phyloP scores from a whole-genome alignment of 2,113 vertebrate species.

The Tetrax tetrax region DNA sequence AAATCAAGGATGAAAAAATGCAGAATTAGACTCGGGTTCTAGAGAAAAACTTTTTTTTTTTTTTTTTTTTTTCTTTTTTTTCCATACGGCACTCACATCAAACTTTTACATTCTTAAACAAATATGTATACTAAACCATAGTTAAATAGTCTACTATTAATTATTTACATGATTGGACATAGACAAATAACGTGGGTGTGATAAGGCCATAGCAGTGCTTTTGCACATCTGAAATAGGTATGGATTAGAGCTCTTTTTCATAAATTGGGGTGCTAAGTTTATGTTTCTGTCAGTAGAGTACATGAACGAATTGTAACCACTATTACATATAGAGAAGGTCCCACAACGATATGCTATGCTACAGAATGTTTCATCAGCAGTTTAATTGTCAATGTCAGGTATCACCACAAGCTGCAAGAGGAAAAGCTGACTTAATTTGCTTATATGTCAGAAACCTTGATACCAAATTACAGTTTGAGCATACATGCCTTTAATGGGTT shows the following conservation, averaged over 20 bases:
- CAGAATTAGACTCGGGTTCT: not conserved
- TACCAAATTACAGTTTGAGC: not conserved
- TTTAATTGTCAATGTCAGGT: not conserved
- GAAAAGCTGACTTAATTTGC: not conserved
- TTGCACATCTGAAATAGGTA: not conserved
- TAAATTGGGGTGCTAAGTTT: accelerated
- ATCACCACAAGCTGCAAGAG: not conserved
- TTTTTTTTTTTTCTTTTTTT: not conserved
- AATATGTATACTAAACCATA: not conserved
- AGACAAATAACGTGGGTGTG: not conserved
- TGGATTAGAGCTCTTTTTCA: not conserved
- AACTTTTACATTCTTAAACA: not conserved
- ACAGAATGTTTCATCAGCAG: not conserved
- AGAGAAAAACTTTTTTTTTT: not conserved
- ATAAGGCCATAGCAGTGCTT: not conserved
- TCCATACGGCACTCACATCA: not conserved
- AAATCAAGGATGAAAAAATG: not conserved
- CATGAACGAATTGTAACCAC: accelerated
- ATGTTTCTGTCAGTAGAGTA: not conserved
- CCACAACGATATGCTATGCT: not conserved
- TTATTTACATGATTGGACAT: not conserved
- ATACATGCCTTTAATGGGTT: not conserved
- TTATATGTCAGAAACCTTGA: not conserved
- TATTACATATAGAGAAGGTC: not conserved
- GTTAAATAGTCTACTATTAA: not conserved